These are phyloP conservation scores for Microdon myrmicae DNA, from an alignment of 2,888 invertebrate genomes.

Conservation along the genomic window DNA sequence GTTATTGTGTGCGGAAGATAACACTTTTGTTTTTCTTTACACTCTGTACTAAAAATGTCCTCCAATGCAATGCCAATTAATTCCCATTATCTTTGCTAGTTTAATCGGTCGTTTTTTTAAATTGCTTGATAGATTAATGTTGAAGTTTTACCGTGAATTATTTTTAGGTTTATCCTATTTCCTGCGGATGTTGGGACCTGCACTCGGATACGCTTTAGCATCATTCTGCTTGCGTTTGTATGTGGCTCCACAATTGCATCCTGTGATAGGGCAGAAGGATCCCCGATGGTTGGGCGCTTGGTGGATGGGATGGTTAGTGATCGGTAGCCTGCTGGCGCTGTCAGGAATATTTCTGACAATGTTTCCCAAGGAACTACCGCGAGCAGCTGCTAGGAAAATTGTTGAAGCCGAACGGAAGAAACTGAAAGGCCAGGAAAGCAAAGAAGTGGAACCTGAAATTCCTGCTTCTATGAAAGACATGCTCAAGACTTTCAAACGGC, in stretches of 20 bases:
- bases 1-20: too few species aligned
- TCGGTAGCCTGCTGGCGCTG: slow-evolving; percentile 71
- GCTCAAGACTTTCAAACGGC: slow-evolving; percentile 72
- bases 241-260: slow-evolving; percentile 73
- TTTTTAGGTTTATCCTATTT: slow-evolving; percentile 74
- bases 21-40: too few species aligned
- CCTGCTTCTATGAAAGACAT: slow-evolving; percentile 71
- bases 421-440: slow-evolving; percentile 27
- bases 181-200: slow-evolving; percentile 76
- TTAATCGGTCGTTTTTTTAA: too few species aligned
- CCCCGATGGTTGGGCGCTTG: slow-evolving; percentile 86
- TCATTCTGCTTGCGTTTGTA: slow-evolving; percentile 75
- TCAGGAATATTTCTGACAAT: slow-evolving; percentile 73
- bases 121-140: too few species aligned
- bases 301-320: slow-evolving; percentile 81
- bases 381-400: slow-evolving; percentile 71
- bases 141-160: too few species aligned
- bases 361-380: slow-evolving; percentile 76
- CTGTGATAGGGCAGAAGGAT: slow-evolving; percentile 74
- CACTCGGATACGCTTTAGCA: slow-evolving; percentile 75
- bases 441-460: slow-evolving; percentile 57
- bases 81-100: too few species aligned
- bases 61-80: too few species aligned
- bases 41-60: too few species aligned
- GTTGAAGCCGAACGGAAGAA: slow-evolving; percentile 61